phyloP scores from a whole-genome alignment of 2,888 invertebrate genomes.

The Stenurella melanura region DNA sequence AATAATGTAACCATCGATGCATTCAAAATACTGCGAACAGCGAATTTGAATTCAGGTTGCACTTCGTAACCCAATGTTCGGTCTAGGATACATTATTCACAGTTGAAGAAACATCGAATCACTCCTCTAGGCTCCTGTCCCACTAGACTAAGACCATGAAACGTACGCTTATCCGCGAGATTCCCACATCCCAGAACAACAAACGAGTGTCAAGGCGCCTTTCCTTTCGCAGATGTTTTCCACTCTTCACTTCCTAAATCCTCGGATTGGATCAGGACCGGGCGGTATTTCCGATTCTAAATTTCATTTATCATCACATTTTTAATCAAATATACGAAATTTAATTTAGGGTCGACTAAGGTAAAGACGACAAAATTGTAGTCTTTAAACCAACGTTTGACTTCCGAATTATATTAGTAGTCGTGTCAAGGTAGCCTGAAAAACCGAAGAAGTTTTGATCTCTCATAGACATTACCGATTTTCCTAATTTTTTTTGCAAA shows the following conservation, averaged over 20 bases:
- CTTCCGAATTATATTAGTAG: too few relatives aligned
- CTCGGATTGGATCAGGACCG: constrained; percentile 7
- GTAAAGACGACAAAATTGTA: too few relatives aligned
- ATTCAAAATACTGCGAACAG: constrained; percentile 8
- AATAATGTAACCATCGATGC: constrained; percentile 24
- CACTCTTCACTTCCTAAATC: constrained; percentile 12
- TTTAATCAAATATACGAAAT: too few relatives aligned
- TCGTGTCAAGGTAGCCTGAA: too few relatives aligned
- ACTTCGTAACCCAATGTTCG: constrained; percentile 25
- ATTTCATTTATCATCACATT: too few relatives aligned
- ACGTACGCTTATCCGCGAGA: constrained; percentile 10
- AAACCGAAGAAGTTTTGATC: too few relatives aligned
- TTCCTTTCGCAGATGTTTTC: constrained; percentile 22
- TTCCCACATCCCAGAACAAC: constrained; percentile 23
- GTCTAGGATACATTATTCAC: constrained; percentile 28
- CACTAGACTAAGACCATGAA: constrained; percentile 4
- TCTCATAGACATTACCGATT: too few relatives aligned
- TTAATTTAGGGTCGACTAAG: too few relatives aligned
- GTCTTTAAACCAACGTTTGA: too few relatives aligned
- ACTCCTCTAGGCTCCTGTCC: background rate
- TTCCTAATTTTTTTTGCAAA: too few relatives aligned
- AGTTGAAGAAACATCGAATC: constrained; percentile 14
- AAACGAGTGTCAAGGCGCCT: constrained; percentile 34
- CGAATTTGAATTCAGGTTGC: constrained; percentile 18
- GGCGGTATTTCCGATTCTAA: background rate